These are phyloP conservation scores for Geotrypetes seraphini DNA, from an alignment of 2,797 vertebrate species.

Conservation along the genomic window DNA sequence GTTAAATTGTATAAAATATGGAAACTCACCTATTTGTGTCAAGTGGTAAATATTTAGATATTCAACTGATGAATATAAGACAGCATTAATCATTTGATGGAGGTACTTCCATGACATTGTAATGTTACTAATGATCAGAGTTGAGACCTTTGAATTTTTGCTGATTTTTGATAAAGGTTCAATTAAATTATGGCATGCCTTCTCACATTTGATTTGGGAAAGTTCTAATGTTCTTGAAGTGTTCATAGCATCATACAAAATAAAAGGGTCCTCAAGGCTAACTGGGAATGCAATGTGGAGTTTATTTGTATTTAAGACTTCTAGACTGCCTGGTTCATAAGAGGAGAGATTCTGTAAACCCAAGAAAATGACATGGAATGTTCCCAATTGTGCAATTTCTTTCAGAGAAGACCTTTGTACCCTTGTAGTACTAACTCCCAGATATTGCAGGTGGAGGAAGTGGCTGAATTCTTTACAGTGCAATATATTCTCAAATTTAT, in stretches of 20 bases:
- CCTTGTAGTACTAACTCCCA: slow-evolving; percentile 38
- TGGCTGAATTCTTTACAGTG: slow-evolving; percentile 45
- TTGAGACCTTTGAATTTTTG: slow-evolving; percentile 36
- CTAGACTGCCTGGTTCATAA: slow-evolving; percentile 41
- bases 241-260: slow-evolving; percentile 45
- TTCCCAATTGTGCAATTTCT: slow-evolving; percentile 22
- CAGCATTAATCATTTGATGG: slow-evolving; percentile 21
- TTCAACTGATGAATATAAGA: slow-evolving; percentile 47
- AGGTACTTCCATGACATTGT: slow-evolving; percentile 47
- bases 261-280: slow-evolving; percentile 14
- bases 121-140: slow-evolving; percentile 52
- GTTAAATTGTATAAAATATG: accelerated
- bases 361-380: slow-evolving; percentile 34
- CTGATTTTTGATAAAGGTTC: slow-evolving; percentile 16
- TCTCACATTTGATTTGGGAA: slow-evolving; percentile 35
- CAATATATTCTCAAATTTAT: slow-evolving; percentile 40
- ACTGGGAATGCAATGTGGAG: slow-evolving; percentile 22
- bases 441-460: slow-evolving; percentile 35
- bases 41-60: slow-evolving; percentile 40
- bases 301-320: slow-evolving; percentile 14
- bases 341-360: slow-evolving; percentile 12
- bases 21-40: accelerated
- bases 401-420: slow-evolving; percentile 40
- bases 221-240: slow-evolving; percentile 56
- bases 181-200: slow-evolving; percentile 14